Evolutionary conservation across 1,140 invertebrate species (phyloP).

Genomic region (Aphaenogaster rudis): DNA sequence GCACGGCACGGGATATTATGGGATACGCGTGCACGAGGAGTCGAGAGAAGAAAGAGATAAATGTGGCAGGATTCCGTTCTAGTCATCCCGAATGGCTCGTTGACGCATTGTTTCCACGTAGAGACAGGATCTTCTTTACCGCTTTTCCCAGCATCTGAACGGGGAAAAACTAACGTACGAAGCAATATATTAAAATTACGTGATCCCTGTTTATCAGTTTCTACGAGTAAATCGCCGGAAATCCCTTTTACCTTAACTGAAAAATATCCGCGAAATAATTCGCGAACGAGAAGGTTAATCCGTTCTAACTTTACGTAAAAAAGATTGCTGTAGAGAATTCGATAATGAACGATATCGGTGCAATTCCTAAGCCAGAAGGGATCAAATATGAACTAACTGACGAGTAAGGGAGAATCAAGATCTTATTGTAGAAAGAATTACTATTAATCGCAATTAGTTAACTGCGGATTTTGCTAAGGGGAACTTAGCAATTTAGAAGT

Average conservation of each 20-base stretch:
- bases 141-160: background rate
- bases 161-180: background rate
- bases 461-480: background rate
- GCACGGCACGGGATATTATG: background rate
- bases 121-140: background rate
- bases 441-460: background rate
- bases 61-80: conserved; percentile 18
- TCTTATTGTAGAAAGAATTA: background rate
- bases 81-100: conserved; percentile 38
- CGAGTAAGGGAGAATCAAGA: background rate
- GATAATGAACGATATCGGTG: background rate
- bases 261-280: background rate
- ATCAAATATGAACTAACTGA: background rate
- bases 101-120: background rate
- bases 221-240: background rate
- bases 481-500: background rate
- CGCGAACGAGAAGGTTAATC: background rate
- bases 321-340: background rate
- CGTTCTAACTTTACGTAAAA: background rate
- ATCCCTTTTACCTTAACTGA: background rate
- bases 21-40: conserved; percentile 7
- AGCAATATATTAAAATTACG: background rate
- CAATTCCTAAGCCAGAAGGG: background rate
- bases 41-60: background rate
- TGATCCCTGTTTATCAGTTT: background rate